Conservation (phyloP, 2,888 invertebrate genomes). For the Pammene aurita region DNA sequence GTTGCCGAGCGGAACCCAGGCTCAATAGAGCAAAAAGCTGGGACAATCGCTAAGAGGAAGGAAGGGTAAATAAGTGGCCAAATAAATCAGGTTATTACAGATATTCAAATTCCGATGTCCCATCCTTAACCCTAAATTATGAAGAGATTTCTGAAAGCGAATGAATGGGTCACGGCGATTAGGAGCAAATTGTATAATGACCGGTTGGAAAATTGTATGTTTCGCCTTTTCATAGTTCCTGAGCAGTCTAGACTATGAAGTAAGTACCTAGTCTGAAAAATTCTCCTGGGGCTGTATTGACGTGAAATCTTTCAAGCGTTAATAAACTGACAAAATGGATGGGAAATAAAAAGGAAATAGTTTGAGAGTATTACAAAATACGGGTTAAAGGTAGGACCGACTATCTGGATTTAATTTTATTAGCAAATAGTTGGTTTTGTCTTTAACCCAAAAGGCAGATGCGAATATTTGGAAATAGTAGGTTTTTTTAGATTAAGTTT, state of each 20-base stretch:
- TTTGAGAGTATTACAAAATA: too few relatives aligned
- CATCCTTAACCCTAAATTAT: slow-evolving; percentile 28
- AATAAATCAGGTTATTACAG: neutral
- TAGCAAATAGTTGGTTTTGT: too few relatives aligned
- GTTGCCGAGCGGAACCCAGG: too few relatives aligned
- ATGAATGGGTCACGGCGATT: slow-evolving; percentile 38
- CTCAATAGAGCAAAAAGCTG: too few relatives aligned
- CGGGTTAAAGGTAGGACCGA: too few relatives aligned
- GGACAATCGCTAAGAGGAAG: too few relatives aligned
- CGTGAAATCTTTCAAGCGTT: slow-evolving; percentile 31
- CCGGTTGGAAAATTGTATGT: slow-evolving; percentile 32
- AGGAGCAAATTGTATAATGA: slow-evolving; percentile 35
- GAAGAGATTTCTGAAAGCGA: slow-evolving; percentile 34
- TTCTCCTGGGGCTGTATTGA: slow-evolving; percentile 16
- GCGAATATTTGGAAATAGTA: too few relatives aligned
- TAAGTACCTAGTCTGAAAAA: slow-evolving; percentile 1
- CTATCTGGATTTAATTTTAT: too few relatives aligned
- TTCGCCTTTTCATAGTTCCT: slow-evolving; percentile 29
- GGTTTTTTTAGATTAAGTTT: too few relatives aligned
- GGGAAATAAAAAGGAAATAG: neutral
- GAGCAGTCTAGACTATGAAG: slow-evolving; percentile 29
- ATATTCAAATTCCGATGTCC: neutral
- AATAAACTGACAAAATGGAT: slow-evolving; percentile 14
- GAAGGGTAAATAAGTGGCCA: neutral
- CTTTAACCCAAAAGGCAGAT: too few relatives aligned